Conservation (phyloP, 2,113 vertebrate species). For the Atherinomorus stipes region DNA sequence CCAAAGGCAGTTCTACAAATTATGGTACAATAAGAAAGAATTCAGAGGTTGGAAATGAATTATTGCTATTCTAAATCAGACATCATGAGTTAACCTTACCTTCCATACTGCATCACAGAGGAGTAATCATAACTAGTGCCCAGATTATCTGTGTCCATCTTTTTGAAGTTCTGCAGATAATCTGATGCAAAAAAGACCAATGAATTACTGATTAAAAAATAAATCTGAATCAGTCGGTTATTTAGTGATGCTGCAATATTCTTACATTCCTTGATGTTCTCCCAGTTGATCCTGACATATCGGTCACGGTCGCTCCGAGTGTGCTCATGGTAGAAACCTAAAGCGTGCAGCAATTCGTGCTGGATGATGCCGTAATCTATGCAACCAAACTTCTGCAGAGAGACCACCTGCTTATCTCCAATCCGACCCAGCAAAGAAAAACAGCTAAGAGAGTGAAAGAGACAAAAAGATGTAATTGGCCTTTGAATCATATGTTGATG, state of each 20-base stretch:
- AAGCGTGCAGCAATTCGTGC: constrained; percentile 72
- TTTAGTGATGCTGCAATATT: accelerated
- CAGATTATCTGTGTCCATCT: constrained; percentile 54
- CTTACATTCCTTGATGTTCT: constrained; percentile 55
- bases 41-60: background rate
- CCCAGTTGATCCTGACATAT: constrained; percentile 67
- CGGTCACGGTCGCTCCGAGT: constrained; percentile 67
- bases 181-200: constrained; percentile 10
- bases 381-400: constrained; percentile 66
- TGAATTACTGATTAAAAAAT: accelerated
- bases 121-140: constrained; percentile 66
- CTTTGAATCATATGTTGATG: background rate
- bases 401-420: constrained; percentile 65
- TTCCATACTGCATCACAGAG: constrained; percentile 75
- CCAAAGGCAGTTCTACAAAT: constrained; percentile 66
- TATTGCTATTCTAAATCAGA: accelerated
- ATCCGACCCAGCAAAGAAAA: constrained; percentile 48
- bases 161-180: constrained; percentile 26
- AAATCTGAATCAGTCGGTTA: accelerated
- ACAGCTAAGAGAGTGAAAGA: constrained; percentile 51
- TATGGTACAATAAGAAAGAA: background rate
- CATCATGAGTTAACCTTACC: constrained; percentile 3
- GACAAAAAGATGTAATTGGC: background rate
- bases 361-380: constrained; percentile 49
- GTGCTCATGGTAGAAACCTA: constrained; percentile 82